These are phyloP conservation scores for Sitta europaea DNA, from an alignment of 2,113 vertebrate genomes.

Conservation along the genomic window DNA sequence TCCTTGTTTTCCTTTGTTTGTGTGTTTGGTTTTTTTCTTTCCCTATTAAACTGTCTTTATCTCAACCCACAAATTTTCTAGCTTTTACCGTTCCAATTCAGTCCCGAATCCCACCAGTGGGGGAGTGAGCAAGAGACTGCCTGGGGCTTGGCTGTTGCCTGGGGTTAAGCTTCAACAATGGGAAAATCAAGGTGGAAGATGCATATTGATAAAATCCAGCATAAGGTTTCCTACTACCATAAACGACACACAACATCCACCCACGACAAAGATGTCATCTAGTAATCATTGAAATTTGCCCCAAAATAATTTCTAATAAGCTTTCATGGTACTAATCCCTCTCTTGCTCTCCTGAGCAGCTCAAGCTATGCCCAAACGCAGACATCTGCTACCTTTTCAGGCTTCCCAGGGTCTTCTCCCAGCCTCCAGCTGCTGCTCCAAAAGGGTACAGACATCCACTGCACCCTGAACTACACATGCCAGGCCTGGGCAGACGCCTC, in stretches of 20 bases:
- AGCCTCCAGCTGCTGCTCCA: background rate
- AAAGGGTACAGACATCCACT: background rate
- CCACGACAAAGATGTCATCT: background rate
- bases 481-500: background rate
- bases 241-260: background rate
- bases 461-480: background rate
- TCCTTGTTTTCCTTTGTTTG: background rate
- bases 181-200: background rate
- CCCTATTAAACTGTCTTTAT: background rate
- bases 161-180: accelerated
- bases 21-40: background rate
- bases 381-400: background rate
- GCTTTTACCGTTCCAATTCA: background rate
- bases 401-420: background rate
- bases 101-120: background rate
- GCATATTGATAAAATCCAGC: background rate
- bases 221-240: background rate
- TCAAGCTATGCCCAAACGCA: accelerated
- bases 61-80: background rate
- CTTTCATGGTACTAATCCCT: background rate
- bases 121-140: background rate
- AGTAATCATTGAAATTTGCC: background rate
- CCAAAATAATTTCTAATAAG: background rate
- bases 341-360: background rate
- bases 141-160: background rate